Evolutionary conservation across 2,113 vertebrate genomes (phyloP), one percentile per base, ranked within the genome.

Genomic region (Toxotes jaculatrix): DNA sequence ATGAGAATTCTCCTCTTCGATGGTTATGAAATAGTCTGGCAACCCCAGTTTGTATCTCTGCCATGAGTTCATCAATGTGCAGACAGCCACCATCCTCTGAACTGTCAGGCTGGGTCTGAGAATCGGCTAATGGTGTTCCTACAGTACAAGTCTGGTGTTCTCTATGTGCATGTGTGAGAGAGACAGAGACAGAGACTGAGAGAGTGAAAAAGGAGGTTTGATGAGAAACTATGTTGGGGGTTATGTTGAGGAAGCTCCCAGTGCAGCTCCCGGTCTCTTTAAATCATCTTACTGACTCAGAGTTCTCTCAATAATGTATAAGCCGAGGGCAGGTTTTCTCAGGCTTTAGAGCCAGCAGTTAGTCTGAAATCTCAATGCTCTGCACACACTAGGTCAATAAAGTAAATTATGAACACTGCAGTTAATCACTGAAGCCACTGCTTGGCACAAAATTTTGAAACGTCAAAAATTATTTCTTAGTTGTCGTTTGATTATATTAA

Each of bases 301-400:
- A 87, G 82, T 81, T 66, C 71, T 79, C 55, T 83, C 75, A 85
- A 80, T 90, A 87, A 88, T 86, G 40, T 82, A 86, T 71, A 74
- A 75, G 82, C 77, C 3, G 12, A 82, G 79, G 71, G 74, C 71
- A 80, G 82, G 76, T 69, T 88, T 90, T 86, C 73, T 64, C 51
- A 77, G 71, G 75, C 89, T 91, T 79, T 89, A 88, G 60, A 83
- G 75, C 64, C 77, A 61, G 67, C 73, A 77, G 66, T 89, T 87
- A 82, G 53, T 80, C 80, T 77, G 74, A 86, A 84, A 66, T 79
- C 71, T 88, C 66, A 75, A 7, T 66, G 68, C 1, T 0, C 64
- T 3, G n/a, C 61, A 69, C 67, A 74, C 80, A 60, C 49, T 4
- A 21, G 45, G 83, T 78, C 67, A 31, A 90, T 89, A 74, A 79